Evolutionary conservation across 2,113 vertebrate species (phyloP).

Genomic region (Carollia perspicillata): DNA sequence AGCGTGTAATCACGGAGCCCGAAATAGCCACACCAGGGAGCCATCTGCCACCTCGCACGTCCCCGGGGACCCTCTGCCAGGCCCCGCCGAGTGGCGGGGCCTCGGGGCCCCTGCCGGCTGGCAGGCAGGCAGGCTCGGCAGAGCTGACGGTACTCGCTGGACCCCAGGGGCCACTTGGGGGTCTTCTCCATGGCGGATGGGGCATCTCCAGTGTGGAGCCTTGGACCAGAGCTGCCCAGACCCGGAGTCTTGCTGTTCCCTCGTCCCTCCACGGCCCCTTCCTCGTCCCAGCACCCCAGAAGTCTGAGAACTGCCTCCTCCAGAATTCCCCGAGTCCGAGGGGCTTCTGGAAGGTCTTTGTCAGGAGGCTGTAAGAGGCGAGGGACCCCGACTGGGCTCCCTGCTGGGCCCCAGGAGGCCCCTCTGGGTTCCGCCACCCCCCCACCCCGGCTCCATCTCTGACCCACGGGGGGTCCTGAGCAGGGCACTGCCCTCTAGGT

Average conservation of each 20-base stretch:
- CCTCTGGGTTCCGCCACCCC: too few relatives aligned
- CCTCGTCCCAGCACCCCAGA: background rate
- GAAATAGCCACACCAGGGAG: constrained; percentile 61
- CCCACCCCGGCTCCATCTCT: background rate
- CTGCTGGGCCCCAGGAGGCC: too few relatives aligned
- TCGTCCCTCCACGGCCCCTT: background rate
- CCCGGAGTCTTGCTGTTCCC: too few relatives aligned
- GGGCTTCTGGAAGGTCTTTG: background rate
- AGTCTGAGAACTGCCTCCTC: fast-evolving
- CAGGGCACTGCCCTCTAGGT: background rate
- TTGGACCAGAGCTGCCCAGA: background rate
- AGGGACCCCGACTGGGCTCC: background rate
- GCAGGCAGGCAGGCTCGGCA: background rate
- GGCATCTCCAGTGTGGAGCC: background rate
- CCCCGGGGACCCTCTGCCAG: constrained; percentile 45
- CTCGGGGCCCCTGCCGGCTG: background rate
- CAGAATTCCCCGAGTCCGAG: too few relatives aligned
- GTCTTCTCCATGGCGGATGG: background rate
- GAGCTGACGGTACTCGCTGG: background rate
- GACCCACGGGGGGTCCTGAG: too few relatives aligned
- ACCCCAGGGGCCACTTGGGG: background rate
- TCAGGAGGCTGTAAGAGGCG: background rate
- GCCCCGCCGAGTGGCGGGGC: background rate
- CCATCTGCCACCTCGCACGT: constrained; percentile 39
- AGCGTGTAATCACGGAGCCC: constrained; percentile 67